Evolutionary conservation across 2,797 vertebrate genomes (phyloP).

Genomic region (Micropoecilia bifurca): DNA sequence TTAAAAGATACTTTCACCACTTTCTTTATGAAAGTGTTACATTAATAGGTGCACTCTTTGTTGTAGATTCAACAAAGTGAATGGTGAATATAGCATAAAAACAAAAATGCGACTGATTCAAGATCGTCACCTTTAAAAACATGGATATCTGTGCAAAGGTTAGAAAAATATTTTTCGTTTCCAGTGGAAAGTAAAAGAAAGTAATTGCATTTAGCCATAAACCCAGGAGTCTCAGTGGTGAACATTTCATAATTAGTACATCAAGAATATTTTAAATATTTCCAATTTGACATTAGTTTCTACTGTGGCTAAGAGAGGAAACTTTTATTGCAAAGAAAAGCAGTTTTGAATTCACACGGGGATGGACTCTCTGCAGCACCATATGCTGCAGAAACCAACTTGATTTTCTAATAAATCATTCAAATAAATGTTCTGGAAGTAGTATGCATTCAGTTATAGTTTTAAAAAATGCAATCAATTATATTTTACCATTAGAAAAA

Average conservation of each 20-base stretch:
- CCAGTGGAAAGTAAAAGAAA: background rate
- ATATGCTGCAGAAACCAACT: background rate
- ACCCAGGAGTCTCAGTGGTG: background rate
- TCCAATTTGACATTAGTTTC: background rate
- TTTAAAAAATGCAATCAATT: slow-evolving; percentile 1
- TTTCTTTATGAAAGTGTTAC: background rate
- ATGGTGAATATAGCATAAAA: background rate
- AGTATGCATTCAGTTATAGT: background rate
- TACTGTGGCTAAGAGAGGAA: background rate
- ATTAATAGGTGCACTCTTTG: background rate
- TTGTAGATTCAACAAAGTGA: background rate
- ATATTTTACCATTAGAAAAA: background rate
- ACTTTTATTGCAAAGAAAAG: background rate
- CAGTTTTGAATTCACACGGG: background rate
- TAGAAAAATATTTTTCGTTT: background rate
- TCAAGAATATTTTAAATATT: background rate
- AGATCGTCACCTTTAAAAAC: background rate
- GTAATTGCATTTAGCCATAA: background rate
- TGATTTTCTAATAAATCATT: background rate
- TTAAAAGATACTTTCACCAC: background rate
- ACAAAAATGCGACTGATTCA: background rate
- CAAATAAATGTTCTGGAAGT: background rate
- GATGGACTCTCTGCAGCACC: background rate
- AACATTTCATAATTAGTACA: background rate
- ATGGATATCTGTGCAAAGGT: background rate